A percentile compares a stretch with the other conserved stretches of the same genome.
Conservation (phyloP, 2,888 invertebrate genomes). For the Netelia melanura region DNA sequence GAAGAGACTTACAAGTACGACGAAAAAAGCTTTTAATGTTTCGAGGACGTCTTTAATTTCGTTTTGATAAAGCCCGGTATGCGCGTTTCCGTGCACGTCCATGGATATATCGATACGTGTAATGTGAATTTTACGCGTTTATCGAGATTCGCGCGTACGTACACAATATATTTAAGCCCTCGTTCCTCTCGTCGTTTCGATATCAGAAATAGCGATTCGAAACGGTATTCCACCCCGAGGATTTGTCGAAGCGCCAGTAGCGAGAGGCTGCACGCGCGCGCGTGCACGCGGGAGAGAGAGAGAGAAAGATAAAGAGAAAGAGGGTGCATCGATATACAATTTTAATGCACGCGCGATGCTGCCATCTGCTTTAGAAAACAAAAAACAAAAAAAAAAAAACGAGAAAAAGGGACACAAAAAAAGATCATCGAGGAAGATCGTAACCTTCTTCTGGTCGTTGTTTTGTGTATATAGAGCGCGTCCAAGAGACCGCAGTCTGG, state of each 20-base stretch:
- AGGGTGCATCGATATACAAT: constrained; percentile 62
- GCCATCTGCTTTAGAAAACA: not conserved
- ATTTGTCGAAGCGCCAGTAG: constrained; percentile 46
- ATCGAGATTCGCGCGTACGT: not conserved
- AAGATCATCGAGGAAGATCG: constrained; percentile 37
- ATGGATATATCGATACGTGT: too few species aligned
- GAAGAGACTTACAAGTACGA: too few species aligned
- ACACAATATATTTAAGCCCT: constrained; percentile 45
- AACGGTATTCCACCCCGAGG: constrained; percentile 66
- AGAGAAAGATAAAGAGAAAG: too few species aligned
- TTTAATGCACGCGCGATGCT: constrained; percentile 54
- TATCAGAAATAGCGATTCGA: constrained; percentile 66
- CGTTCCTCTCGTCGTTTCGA: constrained; percentile 61
- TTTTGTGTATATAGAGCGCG: constrained; percentile 25
- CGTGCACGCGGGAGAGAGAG: too few species aligned
- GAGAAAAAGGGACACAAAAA: not conserved
- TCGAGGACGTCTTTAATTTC: too few species aligned
- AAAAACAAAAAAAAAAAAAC: not conserved
- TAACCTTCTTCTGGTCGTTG: constrained; percentile 48
- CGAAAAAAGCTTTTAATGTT: too few species aligned
- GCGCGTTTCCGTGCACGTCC: too few species aligned
- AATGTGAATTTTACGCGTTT: not conserved
- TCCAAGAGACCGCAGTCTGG: not conserved
- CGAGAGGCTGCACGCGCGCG: not conserved
- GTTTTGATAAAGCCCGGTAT: too few species aligned